A percentile compares a stretch with the other conserved stretches of the same genome.
These are phyloP conservation scores for Antechinus flavipes DNA, from an alignment of 2,113 vertebrate genomes.

Conservation along the genomic window DNA sequence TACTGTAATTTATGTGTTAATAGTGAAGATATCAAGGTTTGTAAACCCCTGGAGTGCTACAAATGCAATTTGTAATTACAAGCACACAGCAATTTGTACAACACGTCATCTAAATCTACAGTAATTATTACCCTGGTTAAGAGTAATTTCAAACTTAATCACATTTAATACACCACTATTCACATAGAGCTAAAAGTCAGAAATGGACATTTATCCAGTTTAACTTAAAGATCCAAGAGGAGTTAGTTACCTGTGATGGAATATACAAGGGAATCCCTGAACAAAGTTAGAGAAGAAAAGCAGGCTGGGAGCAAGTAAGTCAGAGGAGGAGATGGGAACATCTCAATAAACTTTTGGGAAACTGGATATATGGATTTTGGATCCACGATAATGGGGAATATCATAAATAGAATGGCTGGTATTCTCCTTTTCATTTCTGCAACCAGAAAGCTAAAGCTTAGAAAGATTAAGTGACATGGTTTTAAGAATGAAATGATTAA, in stretches of 20 bases:
- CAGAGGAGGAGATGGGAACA: neutral
- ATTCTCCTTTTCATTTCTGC: neutral
- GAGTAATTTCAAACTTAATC: slow-evolving; percentile 78
- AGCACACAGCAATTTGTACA: slow-evolving; percentile 72
- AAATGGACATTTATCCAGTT: slow-evolving; percentile 60
- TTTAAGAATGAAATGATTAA: neutral
- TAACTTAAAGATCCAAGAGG: slow-evolving; percentile 56
- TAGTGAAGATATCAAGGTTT: slow-evolving; percentile 74
- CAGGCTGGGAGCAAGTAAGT: neutral
- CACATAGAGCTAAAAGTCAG: slow-evolving; percentile 51
- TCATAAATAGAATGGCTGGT: neutral
- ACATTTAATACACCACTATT: slow-evolving; percentile 58
- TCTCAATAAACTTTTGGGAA: neutral
- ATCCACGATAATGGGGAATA: neutral
- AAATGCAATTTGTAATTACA: slow-evolving; percentile 76
- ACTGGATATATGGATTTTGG: neutral
- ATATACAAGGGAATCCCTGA: neutral
- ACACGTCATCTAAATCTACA: slow-evolving; percentile 68
- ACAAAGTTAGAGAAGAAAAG: neutral
- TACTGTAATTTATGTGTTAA: slow-evolving; percentile 75
- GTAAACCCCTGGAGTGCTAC: slow-evolving; percentile 76
- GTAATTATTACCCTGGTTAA: slow-evolving; percentile 77
- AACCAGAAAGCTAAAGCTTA: neutral
- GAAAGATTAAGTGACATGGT: neutral
- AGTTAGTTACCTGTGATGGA: neutral